A percentile compares a stretch with the other conserved stretches of the same genome.
Evolutionary conservation across 2,888 invertebrate genomes (phyloP).

Genomic region (Tachina lurida): DNA sequence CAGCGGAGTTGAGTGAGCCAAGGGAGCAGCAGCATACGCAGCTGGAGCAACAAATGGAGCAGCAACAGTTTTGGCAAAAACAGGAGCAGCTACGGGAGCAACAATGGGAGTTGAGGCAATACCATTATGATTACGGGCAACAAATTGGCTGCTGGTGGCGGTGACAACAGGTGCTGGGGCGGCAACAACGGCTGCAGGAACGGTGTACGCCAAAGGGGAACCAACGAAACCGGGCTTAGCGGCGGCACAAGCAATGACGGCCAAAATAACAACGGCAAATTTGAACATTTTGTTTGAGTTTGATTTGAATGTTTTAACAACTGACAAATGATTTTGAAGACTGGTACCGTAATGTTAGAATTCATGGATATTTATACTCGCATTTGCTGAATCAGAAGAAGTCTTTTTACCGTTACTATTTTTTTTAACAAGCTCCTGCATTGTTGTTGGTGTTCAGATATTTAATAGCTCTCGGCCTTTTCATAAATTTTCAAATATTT

Average conservation of each 20-base stretch:
- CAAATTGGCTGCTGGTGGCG: slow-evolving; percentile 62
- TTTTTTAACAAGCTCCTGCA: not conserved
- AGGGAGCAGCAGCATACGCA: slow-evolving; percentile 55
- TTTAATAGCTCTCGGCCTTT: no score
- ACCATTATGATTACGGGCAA: slow-evolving; percentile 69
- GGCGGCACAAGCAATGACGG: slow-evolving; percentile 74
- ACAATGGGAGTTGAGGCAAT: slow-evolving; percentile 61
- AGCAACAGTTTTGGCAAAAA: slow-evolving; percentile 48
- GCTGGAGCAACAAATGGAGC: not conserved
- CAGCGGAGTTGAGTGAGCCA: slow-evolving; percentile 64
- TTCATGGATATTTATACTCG: not conserved
- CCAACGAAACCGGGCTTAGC: slow-evolving; percentile 74
- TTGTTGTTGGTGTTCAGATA: not conserved
- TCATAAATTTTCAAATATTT: not conserved
- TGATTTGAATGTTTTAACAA: not conserved
- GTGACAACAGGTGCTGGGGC: slow-evolving; percentile 58
- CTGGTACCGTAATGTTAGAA: not conserved
- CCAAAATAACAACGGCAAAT: slow-evolving; percentile 72
- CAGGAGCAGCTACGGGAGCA: slow-evolving; percentile 56
- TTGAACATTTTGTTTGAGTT: slow-evolving; percentile 36
- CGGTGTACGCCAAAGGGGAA: slow-evolving; percentile 25
- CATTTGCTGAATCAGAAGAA: not conserved
- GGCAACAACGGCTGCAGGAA: not conserved
- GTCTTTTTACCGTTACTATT: not conserved
- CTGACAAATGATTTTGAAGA: not conserved